Evolutionary conservation across 2,797 vertebrate species (phyloP), one percentile per base, ranked within the genome.

Genomic region (Pangasius djambal): DNA sequence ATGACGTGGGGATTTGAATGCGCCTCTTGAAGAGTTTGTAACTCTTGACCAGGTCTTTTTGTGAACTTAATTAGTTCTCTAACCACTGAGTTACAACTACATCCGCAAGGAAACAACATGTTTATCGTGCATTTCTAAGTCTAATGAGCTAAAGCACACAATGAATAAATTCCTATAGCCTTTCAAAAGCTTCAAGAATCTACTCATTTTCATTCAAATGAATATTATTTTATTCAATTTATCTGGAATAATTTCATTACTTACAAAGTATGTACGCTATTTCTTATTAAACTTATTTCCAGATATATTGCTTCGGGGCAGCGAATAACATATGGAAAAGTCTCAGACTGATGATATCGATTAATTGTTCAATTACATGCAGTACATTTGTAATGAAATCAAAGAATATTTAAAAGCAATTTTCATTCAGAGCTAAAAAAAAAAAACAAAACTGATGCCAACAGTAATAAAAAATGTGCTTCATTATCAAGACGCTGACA

Each of bases 401-500:
- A 83, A 92, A 91, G 81, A 83, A 90, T 90, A 88, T 89, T 83
- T 83, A 50, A 90, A 77, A 59, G 89, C 59, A 84, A 85, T 82
- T 86, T 74, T 52, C 81, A 50, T 40, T 78, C 9, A 18, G 4
- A 59, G 63, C 65, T 82, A 16, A 34, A 79, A 57, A 10, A 40
- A 34, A 57, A 57, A 34, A 22, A 7, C 13, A 37, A 75, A 82
- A 70, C 90, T 82, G 44, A 89, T 89, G 87, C 72, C 18, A 89
- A 91, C 70, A 88, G 83, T 86, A 92, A 92, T 88, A 91, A 69
- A 78, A 87, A 88, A 90, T 85, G 91, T 74, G 72, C 72, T 52
- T 87, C 92, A 94, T 95, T 94, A 91, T 91, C 91, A 86, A 91
- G 89, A 85, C 92, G 94, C 94, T 95, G 94, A 95, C 94, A 89